Base-by-base conservation (phyloP, 2,888 invertebrate species). In the Chrysolina oricalcia region DNA sequence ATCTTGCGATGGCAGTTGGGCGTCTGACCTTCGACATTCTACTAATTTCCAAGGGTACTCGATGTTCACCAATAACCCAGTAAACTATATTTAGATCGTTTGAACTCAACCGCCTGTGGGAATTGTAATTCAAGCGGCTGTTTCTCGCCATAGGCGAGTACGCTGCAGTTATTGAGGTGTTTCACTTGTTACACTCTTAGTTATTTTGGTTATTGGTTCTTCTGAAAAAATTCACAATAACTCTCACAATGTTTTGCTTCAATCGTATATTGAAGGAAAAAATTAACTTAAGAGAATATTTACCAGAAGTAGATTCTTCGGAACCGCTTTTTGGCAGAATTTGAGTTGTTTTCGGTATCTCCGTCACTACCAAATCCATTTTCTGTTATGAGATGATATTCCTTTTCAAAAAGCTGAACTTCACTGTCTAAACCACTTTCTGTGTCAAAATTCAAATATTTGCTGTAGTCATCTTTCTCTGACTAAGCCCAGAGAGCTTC, bases 311-410 rank as follows among this genome's bases (percentile, higher is more conserved):
- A 63, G 63, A 11, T 63, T 63, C 35, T 63, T 27, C 35, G 63
- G 11, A 63, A 63, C 4, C 63, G 15, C 63, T 15, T 63, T 41
- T 17, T n/a, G 48, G 48, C 63, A 63, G 63, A 19, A 35, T 63
- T 63, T 35, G 63, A 63, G 63, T 63, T 8, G 23, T 63, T 15
- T 63, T 63, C 63, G 35, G 27, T 63, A 63, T 21, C 6, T 27
- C 35, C 27, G 35, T 63, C 15, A 63, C 63, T 63, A 63, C 11
- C 63, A 15, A 63, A 63, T 63, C 35, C 21, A 63, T 63, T 63
- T 63, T 63, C 63, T 63, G 63, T 35, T 63, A 63, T 63, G 63
- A 63, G 63, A 63, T 63, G 35, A 35, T 63, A 27, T 63, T 63
- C 63, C 63, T 63, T 15, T 63, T 63, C 63, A 35, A 63, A 63